Evolutionary conservation across 53 echinoderm and acorn worm genomes (phyloP).

Genomic region (Paelopatides confundens): DNA sequence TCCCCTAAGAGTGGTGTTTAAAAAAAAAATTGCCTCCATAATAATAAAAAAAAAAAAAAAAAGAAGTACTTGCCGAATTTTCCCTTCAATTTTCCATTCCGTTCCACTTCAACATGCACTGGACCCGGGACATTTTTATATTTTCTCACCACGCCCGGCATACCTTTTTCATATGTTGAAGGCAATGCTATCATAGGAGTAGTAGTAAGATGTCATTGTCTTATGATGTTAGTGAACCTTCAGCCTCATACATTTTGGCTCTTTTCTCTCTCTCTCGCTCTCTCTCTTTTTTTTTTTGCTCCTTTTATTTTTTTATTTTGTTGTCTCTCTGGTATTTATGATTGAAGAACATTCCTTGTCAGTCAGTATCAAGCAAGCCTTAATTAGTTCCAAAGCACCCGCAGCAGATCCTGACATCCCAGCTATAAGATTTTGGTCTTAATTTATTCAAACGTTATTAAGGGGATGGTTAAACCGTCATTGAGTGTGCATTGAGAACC

Average conservation of each 20-base stretch:
- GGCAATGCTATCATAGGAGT: not conserved
- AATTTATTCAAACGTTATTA: slow-evolving; percentile 45
- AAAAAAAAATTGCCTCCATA: too few relatives aligned
- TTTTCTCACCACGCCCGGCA: too few relatives aligned
- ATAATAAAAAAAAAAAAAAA: too few relatives aligned
- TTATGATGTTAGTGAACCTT: not conserved
- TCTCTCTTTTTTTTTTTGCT: not conserved
- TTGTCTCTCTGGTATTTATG: not conserved
- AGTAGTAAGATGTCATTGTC: not conserved
- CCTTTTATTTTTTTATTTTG: not conserved
- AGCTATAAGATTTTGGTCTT: slow-evolving; percentile 24
- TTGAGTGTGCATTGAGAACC: slow-evolving; percentile 29
- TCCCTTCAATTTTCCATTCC: too few relatives aligned
- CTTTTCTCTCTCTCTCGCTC: not conserved
- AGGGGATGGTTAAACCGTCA: slow-evolving; percentile 27
- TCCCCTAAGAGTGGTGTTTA: too few relatives aligned
- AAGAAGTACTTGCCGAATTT: too few relatives aligned
- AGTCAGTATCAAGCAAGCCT: slow-evolving; percentile 20
- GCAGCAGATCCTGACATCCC: slow-evolving; percentile 37
- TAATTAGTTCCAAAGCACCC: slow-evolving; percentile 39
- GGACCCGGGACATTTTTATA: too few relatives aligned
- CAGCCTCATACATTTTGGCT: not conserved
- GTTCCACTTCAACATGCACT: too few relatives aligned
- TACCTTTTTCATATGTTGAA: not conserved
- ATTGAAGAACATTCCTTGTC: not conserved